Base-by-base conservation (phyloP, 30 jellyfish, hydroid and myxozoan species). In the Chironex yamaguchii region DNA sequence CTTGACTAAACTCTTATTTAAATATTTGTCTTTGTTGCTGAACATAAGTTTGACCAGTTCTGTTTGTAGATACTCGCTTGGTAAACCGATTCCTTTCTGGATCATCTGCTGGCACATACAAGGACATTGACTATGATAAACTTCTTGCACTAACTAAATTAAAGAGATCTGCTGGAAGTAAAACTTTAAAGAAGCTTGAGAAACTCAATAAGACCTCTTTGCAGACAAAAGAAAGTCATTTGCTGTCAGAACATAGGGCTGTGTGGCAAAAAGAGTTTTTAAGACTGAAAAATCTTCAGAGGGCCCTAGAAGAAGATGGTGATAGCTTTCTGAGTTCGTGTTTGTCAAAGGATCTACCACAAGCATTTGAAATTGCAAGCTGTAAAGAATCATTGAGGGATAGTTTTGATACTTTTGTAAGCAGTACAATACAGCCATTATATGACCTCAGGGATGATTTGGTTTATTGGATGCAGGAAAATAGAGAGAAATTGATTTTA, bases 211-310 rank as follows among this genome's bases (percentile, higher is more conserved):
- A 84, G 68, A 64, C 84, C 13, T 67, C 54, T 33, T 71, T 27
- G 32, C 71, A 85, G 29, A 85, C 67, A 17, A 84, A 79, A 27
- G 97, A 91, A 34, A 30, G 67, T 6, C 70, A 79, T 2, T 74
- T 84, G 34, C 23, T 91, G 24, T 93, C 74, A 36, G 89, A 91
- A 36, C 97, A 91, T 62, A 78, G 74, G 36, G 73, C 68, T 2
- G 75, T 84, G 9, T 91, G 97, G 96, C 92, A 84, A 65, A 85
- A 75, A 52, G 97, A 91, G 84, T 65, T 73, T 52, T 81, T 50
- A 24, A 84, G 71, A 24, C 65, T 91, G n/a, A 84, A 52, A 25
- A 81, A 86, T 31, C 13, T 49, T 27, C 53, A 70, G 14, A 81
- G 67, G 50, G 50, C 64, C 17, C 25, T 91, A 3, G 90, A 74